Conservation (phyloP, 1,140 invertebrate species). For the Notospermus geniculatus region DNA sequence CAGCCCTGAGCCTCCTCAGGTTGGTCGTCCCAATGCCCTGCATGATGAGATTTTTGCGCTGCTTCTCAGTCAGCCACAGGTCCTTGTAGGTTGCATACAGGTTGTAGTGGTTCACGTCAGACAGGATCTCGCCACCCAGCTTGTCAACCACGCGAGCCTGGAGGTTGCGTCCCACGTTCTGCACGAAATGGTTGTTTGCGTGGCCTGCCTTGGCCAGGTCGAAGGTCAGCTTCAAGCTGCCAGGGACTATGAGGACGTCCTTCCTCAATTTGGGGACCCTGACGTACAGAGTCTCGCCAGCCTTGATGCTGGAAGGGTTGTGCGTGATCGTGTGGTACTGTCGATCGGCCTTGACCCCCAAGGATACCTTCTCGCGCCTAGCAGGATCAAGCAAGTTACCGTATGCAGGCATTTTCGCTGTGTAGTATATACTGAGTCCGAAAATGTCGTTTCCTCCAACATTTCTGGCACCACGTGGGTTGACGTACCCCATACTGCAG, state of each 20-base stretch:
- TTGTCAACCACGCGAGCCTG: constrained; percentile 20
- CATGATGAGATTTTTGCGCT: no score
- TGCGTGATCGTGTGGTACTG: constrained; percentile 17
- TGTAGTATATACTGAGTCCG: neutral
- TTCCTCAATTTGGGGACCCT: constrained; percentile 21
- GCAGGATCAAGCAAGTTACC: constrained; percentile 6
- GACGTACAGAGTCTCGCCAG: constrained; percentile 19
- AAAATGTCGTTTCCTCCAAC: neutral
- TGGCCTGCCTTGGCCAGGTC: constrained; percentile 9
- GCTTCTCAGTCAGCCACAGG: no score
- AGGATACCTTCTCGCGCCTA: constrained; percentile 8
- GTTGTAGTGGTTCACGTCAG: constrained; percentile 17
- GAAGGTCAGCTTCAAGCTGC: constrained; percentile 16
- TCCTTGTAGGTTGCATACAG: constrained; percentile 12
- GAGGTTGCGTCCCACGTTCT: constrained; percentile 18
- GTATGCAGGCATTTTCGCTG: constrained; percentile 6
- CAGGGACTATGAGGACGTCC: constrained; percentile 21
- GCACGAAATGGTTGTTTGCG: constrained; percentile 12
- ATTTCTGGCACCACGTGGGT: no score
- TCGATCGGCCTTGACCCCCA: constrained; percentile 8
- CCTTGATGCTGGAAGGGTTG: constrained; percentile 15
- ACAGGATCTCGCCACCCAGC: constrained; percentile 18
- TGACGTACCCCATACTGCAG: no score
- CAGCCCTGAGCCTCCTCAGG: no score
- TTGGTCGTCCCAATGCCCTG: no score